A percentile compares a stretch with the other conserved stretches of the same genome.
These are phyloP conservation scores for Reticulitermes lucifugus DNA, from an alignment of 2,888 invertebrate genomes.

Conservation along the genomic window DNA sequence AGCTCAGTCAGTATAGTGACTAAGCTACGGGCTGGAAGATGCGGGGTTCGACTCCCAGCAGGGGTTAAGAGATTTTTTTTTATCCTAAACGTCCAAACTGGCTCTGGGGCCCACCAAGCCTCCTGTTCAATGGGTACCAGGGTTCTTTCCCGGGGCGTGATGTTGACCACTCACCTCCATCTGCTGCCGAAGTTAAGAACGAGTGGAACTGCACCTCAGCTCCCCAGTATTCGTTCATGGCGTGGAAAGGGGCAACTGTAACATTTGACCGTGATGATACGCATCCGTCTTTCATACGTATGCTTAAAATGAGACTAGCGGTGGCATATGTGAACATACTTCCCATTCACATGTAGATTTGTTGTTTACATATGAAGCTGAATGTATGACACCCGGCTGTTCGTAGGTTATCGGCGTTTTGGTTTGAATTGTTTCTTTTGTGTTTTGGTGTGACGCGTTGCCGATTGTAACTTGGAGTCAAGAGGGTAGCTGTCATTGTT, in stretches of 20 bases:
- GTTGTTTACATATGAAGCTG: background rate
- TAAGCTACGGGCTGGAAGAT: too few relatives aligned
- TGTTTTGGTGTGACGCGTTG: background rate
- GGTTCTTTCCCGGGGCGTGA: too few relatives aligned
- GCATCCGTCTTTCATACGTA: background rate
- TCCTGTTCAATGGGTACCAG: too few relatives aligned
- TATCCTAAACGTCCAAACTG: too few relatives aligned
- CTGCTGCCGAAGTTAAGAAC: too few relatives aligned
- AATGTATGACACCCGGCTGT: background rate
- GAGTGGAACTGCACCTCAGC: too few relatives aligned
- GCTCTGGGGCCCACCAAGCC: too few relatives aligned
- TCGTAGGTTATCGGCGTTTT: slow-evolving; percentile 14
- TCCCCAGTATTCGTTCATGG: too few relatives aligned
- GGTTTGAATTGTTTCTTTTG: background rate
- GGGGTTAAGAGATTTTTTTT: too few relatives aligned
- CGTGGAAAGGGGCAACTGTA: background rate
- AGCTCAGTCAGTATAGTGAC: too few relatives aligned
- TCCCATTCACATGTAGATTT: background rate
- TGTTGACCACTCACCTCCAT: too few relatives aligned
- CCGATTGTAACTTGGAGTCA: slow-evolving; percentile 11
- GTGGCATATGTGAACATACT: background rate
- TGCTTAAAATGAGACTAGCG: background rate
- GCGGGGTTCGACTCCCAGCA: too few relatives aligned
- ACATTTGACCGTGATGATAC: background rate
- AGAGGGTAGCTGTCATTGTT: background rate